Conservation (phyloP, 1,140 invertebrate genomes). For the Drosophila arawakana region DNA sequence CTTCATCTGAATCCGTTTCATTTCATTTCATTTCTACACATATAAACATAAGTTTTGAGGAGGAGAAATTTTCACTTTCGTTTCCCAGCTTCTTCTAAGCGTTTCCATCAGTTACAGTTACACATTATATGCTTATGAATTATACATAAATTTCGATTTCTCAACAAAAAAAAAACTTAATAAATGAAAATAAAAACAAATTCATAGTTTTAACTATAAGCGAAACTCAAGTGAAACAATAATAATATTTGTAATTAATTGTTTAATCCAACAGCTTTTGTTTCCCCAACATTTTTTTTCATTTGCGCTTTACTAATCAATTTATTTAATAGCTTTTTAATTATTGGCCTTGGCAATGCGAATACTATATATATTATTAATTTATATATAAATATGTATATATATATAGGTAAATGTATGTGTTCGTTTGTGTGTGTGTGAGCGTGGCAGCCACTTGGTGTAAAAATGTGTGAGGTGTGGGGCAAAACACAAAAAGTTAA, state of each 20-base stretch:
- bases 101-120: slow-evolving; percentile 32
- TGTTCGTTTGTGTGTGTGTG: background rate
- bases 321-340: slow-evolving; percentile 39
- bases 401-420: background rate
- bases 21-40: slow-evolving; percentile 39
- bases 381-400: slow-evolving; percentile 6
- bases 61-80: slow-evolving; percentile 8
- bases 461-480: background rate
- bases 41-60: slow-evolving; percentile 28
- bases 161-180: slow-evolving; percentile 65
- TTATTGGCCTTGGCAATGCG: slow-evolving; percentile 27
- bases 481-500: slow-evolving; percentile 8
- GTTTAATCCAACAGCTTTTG: background rate
- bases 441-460: background rate
- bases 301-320: slow-evolving; percentile 37
- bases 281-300: background rate
- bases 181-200: slow-evolving; percentile 7
- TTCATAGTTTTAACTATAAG: slow-evolving; percentile 5
- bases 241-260: background rate
- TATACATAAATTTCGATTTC: slow-evolving; percentile 14
- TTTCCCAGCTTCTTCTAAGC: slow-evolving; percentile 26
- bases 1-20: slow-evolving; percentile 31
- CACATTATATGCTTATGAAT: slow-evolving; percentile 14
- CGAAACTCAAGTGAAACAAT: slow-evolving; percentile 12
- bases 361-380: slow-evolving; percentile 10